phyloP scores from a whole-genome alignment of 30 jellyfish, hydroid and myxozoan species.

The Rhopilema esculentum region DNA sequence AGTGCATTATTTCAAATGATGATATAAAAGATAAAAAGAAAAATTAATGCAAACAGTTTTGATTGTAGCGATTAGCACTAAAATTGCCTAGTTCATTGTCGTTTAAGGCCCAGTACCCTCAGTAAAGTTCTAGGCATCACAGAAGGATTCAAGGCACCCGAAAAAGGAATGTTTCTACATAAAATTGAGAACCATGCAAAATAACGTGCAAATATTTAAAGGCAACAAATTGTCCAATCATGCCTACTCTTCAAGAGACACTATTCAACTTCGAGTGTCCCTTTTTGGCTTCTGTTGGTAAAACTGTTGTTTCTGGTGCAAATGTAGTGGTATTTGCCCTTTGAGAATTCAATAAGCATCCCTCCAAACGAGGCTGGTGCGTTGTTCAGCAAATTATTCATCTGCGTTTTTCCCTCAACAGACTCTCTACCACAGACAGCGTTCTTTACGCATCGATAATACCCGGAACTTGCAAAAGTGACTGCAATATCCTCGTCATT shows the following conservation, averaged over 20 bases:
- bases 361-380: slow-evolving; percentile 96
- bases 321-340: slow-evolving; percentile 77
- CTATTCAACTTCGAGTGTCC: slow-evolving; percentile 50
- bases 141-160: too few relatives aligned
- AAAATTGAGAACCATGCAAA: too few relatives aligned
- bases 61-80: too few relatives aligned
- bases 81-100: too few relatives aligned
- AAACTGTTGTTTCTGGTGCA: slow-evolving; percentile 92
- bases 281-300: slow-evolving; percentile 87
- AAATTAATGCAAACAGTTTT: too few relatives aligned
- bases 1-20: too few relatives aligned
- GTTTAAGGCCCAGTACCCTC: too few relatives aligned
- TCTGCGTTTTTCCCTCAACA: slow-evolving; percentile 42
- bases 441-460: slow-evolving; percentile 64
- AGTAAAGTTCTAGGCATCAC: too few relatives aligned
- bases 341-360: slow-evolving; percentile 61
- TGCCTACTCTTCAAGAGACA: neutral
- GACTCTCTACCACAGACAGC: slow-evolving; percentile 73
- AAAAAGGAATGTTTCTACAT: too few relatives aligned
- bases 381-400: slow-evolving; percentile 77
- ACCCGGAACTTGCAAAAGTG: slow-evolving; percentile 76
- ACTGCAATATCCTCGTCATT: slow-evolving; percentile 79
- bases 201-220: too few relatives aligned
- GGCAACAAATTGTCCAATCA: too few relatives aligned
- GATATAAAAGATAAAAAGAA: too few relatives aligned